These are phyloP conservation scores for Psittacula derbiana DNA, from an alignment of 2,797 vertebrate genomes.

Conservation along the genomic window DNA sequence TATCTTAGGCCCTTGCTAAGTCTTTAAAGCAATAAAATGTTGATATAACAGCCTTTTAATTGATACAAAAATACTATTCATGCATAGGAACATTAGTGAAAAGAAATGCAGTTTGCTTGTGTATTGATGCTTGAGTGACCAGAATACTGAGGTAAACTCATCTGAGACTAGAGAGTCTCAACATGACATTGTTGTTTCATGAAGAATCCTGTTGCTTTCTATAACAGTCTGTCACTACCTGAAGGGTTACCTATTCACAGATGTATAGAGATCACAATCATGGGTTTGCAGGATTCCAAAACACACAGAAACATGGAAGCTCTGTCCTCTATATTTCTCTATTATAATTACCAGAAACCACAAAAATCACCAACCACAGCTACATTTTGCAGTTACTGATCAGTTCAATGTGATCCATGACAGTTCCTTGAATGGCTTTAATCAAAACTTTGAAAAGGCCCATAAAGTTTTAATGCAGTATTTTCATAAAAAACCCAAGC, in stretches of 20 bases:
- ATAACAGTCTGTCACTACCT: background rate
- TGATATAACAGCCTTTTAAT: background rate
- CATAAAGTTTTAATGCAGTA: background rate
- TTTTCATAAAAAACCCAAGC: background rate
- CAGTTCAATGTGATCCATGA: background rate
- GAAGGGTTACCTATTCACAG: background rate
- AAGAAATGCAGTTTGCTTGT: background rate
- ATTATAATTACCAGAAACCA: background rate
- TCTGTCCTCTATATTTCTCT: background rate
- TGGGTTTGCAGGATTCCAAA: background rate
- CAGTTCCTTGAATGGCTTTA: background rate
- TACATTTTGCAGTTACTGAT: background rate
- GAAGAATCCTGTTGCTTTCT: background rate
- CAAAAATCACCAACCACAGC: background rate
- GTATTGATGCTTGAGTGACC: background rate
- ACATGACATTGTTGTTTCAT: background rate
- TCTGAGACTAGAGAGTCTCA: background rate
- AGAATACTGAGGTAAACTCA: background rate
- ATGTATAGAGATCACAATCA: rapidly evolving
- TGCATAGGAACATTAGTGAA: background rate
- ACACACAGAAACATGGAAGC: rapidly evolving
- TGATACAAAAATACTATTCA: background rate
- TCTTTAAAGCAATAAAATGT: background rate
- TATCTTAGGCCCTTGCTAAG: background rate
- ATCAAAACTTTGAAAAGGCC: background rate